Evolutionary conservation across 2,888 invertebrate genomes (phyloP), one percentile per base, ranked within the genome.

Genomic region (Arrhopalites spinosus): DNA sequence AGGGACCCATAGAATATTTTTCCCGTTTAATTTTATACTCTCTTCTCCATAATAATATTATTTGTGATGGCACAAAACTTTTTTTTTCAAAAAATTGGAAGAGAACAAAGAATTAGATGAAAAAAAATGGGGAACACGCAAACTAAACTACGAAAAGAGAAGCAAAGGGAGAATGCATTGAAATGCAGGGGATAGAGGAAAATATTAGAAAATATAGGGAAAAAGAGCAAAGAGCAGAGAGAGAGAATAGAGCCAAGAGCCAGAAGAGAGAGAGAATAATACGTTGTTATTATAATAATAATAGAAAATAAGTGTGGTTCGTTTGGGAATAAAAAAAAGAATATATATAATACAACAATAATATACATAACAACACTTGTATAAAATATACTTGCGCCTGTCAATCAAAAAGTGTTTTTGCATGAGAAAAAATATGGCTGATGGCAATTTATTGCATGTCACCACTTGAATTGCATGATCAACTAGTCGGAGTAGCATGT

Each of bases 261-360:
- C 36, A 36, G 3, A 20, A 56, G 20, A 67, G 3, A 25, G 27
- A 30, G 20, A 20, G 23, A 69, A 27, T 72, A 72, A 47, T 27
- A 68, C 67, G 56, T 74, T 74, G 74, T 74, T 74, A 74, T 74
- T 74, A 74, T 74, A 74, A 74, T 74, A 74, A 74, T 74, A 74
- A 74, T 68, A 74, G 74, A 74, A 74, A 74, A 74, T 74, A 74
- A 74, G 74, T 61, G 68, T 74, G 36, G 36, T 36, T 74, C 56
- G 45, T 7, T n/a, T 45, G n/a, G 15, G 29, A 73, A 36, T 36
- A 53, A 50, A 71, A 36, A 36, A 53, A 71, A 63, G 17, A 63
- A 63, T 63, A 63, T 63, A 17, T n/a, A n/a, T n/a, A n/a, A n/a
- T n/a, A n/a, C n/a, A n/a, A n/a, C n/a, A n/a, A n/a, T n/a, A n/a